These are phyloP conservation scores for Serrognathus titanus DNA, from an alignment of 2,888 invertebrate genomes.

Conservation along the genomic window DNA sequence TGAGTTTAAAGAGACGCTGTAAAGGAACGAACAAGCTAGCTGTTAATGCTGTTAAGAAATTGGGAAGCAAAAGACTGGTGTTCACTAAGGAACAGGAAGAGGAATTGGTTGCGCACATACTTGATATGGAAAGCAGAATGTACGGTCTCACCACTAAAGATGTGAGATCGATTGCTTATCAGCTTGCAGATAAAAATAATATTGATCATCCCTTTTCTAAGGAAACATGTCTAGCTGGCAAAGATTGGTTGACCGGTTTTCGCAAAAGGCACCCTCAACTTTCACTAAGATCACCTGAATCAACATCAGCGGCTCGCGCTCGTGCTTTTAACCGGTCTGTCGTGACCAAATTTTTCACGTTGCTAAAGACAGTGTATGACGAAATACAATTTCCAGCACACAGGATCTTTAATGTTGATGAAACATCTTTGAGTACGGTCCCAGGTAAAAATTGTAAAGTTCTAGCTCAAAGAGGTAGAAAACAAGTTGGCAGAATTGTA, in stretches of 20 bases:
- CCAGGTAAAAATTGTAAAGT: slow-evolving; percentile 30
- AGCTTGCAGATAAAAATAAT: background rate
- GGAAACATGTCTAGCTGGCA: background rate
- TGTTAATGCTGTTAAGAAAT: background rate
- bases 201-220: background rate
- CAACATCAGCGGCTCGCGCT: background rate
- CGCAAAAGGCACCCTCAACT: background rate
- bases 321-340: background rate
- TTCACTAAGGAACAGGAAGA: background rate
- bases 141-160: background rate
- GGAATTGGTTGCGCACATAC: background rate
- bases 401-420: slow-evolving; percentile 29
- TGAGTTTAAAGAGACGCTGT: background rate
- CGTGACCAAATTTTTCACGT: background rate
- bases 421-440: slow-evolving; percentile 31
- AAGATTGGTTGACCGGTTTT: background rate
- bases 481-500: slow-evolving; percentile 32
- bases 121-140: background rate
- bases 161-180: background rate
- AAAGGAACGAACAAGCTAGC: background rate
- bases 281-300: slow-evolving; percentile 1
- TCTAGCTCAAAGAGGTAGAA: slow-evolving; percentile 29
- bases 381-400: background rate
- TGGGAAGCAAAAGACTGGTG: background rate
- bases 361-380: background rate